Evolutionary conservation across 2,113 vertebrate species (phyloP).

Genomic region (Manacus vitellinus): DNA sequence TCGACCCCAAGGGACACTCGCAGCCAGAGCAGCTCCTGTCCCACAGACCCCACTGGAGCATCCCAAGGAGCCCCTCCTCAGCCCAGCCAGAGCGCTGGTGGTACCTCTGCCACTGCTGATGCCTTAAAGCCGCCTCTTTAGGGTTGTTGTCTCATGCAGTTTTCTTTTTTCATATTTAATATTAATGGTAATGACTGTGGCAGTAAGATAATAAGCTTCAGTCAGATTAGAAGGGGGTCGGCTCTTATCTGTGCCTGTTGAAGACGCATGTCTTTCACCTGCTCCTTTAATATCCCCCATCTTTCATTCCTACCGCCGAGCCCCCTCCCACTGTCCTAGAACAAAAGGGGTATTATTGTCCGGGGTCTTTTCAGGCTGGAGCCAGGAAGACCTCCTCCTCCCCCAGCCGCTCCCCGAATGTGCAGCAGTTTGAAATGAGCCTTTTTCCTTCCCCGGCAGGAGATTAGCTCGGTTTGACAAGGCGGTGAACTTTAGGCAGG

Average conservation of each 20-base stretch:
- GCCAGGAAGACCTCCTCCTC: conserved; percentile 71
- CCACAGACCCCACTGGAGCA: neutral
- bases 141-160: conserved; percentile 69
- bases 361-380: conserved; percentile 81
- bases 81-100: neutral
- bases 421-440: conserved; percentile 75
- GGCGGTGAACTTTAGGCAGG: conserved; percentile 80
- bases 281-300: conserved; percentile 82
- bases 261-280: conserved; percentile 85
- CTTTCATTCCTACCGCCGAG: conserved; percentile 77
- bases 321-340: conserved; percentile 79
- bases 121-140: conserved; percentile 34
- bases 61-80: neutral
- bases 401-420: conserved; percentile 49
- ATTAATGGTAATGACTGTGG: conserved; percentile 86
- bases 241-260: conserved; percentile 80
- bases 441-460: conserved; percentile 75
- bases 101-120: neutral
- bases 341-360: conserved; percentile 85
- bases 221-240: conserved; percentile 83
- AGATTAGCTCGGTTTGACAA: conserved; percentile 83
- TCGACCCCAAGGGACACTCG: neutral
- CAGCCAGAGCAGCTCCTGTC: neutral
- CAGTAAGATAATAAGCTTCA: conserved; percentile 83
- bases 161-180: conserved; percentile 76